phyloP scores from a whole-genome alignment of 2,113 vertebrate species.

The Ovis canadensis region DNA sequence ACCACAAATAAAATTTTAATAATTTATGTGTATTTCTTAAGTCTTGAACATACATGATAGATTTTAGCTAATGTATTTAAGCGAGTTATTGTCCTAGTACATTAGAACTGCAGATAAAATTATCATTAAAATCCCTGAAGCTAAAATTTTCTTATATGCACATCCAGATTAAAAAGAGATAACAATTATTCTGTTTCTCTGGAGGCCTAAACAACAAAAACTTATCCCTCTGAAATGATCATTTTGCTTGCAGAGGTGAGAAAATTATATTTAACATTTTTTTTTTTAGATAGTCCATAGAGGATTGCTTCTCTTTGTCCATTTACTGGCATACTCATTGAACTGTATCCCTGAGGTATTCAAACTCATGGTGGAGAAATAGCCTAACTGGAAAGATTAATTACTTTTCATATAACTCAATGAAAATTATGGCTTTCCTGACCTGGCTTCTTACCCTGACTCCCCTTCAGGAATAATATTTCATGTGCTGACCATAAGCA shows the following conservation, averaged over 20 bases:
- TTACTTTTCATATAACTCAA: slow-evolving; percentile 45
- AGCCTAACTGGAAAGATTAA: slow-evolving; percentile 24
- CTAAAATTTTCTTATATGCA: slow-evolving; percentile 14
- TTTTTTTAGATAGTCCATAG: not conserved
- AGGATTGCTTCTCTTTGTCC: not conserved
- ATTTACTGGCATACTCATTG: not conserved
- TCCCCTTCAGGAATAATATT: slow-evolving; percentile 20
- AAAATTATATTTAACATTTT: not conserved
- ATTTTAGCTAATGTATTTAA: slow-evolving; percentile 27
- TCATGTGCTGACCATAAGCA: slow-evolving; percentile 30
- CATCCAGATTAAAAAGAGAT: slow-evolving; percentile 38
- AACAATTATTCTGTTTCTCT: slow-evolving; percentile 13
- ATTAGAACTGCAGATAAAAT: not conserved
- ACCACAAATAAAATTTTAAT: not conserved
- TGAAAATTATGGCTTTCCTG: slow-evolving; percentile 49
- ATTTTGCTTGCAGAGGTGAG: not conserved
- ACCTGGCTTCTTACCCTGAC: slow-evolving; percentile 19
- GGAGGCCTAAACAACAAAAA: slow-evolving; percentile 8
- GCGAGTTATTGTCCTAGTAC: not conserved
- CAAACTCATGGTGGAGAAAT: not conserved
- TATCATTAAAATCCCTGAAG: not conserved
- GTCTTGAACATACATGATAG: not conserved
- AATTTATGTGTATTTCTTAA: slow-evolving; percentile 22
- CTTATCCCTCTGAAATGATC: not conserved
- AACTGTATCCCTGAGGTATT: not conserved